These are phyloP conservation scores for Tetranychus urticae DNA, from an alignment of 1,140 invertebrate species.

Conservation along the genomic window DNA sequence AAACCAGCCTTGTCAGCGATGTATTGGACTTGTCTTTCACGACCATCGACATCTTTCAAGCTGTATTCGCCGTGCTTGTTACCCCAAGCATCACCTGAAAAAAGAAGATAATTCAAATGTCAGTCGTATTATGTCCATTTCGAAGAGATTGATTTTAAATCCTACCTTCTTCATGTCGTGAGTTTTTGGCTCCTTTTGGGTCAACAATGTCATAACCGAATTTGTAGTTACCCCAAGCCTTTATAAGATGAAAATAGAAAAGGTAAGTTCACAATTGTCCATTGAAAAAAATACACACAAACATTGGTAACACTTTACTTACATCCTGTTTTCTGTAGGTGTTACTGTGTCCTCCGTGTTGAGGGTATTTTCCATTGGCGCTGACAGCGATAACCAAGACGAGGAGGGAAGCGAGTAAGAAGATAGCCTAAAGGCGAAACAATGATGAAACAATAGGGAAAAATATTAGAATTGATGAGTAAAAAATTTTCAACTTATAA, in stretches of 20 bases:
- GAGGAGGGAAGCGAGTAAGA: too few relatives aligned
- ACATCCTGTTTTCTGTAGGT: constrained; percentile 3
- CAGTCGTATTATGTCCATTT: too few relatives aligned
- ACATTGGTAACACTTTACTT: not conserved
- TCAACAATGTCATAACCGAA: constrained; percentile 9
- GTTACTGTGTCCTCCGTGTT: constrained; percentile 3
- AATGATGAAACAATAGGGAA: too few relatives aligned
- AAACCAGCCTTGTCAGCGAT: constrained; percentile 12
- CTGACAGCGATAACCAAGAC: not conserved
- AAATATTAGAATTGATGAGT: too few relatives aligned
- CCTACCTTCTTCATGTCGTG: not conserved
- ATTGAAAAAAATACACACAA: too few relatives aligned
- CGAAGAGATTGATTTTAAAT: too few relatives aligned
- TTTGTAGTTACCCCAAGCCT: constrained; percentile 7
- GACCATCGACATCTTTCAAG: constrained; percentile 8
- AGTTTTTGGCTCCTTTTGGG: constrained; percentile 1
- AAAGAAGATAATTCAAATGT: too few relatives aligned
- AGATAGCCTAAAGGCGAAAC: too few relatives aligned
- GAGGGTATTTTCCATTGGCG: not conserved
- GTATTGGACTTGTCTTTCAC: constrained; percentile 11
- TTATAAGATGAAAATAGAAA: not conserved
- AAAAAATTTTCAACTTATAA: too few relatives aligned
- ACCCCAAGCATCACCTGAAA: constrained; percentile 9
- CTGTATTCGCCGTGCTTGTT: constrained; percentile 10
- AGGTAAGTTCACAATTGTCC: not conserved